A percentile compares a stretch with the other conserved stretches of the same genome.
Evolutionary conservation across 2,113 vertebrate species (phyloP).

Genomic region (Rattus norvegicus): GRCr8 NC_086019.1:191795501-191796000

Average conservation of each 20-base stretch:
- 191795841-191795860: neutral
- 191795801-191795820: neutral
- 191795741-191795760: neutral
- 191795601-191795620: slow-evolving; percentile 85
- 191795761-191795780: neutral
- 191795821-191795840: neutral
- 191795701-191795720: fast-evolving
- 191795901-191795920: neutral
- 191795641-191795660: neutral
- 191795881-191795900: neutral
- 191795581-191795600: slow-evolving; percentile 95
- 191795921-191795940: neutral
- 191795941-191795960: neutral
- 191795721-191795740: neutral
- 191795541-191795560: slow-evolving; percentile 91
- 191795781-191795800: neutral
- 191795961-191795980: neutral
- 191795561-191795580: slow-evolving; percentile 95
- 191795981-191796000: neutral
- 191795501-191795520: slow-evolving; percentile 92
- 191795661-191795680: neutral
- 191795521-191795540: slow-evolving; percentile 93
- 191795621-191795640: neutral
- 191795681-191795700: neutral
- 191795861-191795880: neutral